These are phyloP conservation scores for Chironomus tentans DNA, from an alignment of 2,888 invertebrate genomes.

Conservation along the genomic window DNA sequence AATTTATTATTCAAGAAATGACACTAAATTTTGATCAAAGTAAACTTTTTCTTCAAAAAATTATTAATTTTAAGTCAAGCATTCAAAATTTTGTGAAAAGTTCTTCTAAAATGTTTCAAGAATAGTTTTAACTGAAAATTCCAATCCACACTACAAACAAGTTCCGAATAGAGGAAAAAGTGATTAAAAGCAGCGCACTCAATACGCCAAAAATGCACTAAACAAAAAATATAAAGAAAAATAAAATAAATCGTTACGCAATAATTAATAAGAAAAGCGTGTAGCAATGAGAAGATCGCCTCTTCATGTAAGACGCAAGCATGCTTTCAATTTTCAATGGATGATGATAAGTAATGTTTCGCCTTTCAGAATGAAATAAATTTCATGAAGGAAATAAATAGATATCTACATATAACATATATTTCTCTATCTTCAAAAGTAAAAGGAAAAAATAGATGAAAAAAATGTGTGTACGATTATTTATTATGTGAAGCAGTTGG, in stretches of 20 bases:
- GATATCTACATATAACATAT: too few relatives aligned
- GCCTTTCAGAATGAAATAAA: not conserved
- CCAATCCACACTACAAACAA: too few relatives aligned
- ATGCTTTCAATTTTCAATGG: constrained; percentile 13
- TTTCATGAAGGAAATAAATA: not conserved
- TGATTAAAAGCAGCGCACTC: not conserved
- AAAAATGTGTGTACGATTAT: constrained; percentile 17
- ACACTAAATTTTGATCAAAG: too few relatives aligned
- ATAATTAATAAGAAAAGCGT: constrained; percentile 9
- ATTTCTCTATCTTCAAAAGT: not conserved
- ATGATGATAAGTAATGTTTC: constrained; percentile 15
- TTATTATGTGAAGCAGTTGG: constrained; percentile 22
- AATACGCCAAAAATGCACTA: not conserved
- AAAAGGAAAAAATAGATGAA: not conserved
- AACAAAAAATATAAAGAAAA: not conserved
- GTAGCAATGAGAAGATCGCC: not conserved
- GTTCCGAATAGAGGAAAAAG: not conserved
- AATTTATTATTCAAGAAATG: too few relatives aligned
- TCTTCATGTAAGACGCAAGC: not conserved
- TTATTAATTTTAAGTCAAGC: too few relatives aligned
- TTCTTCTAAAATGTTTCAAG: too few relatives aligned
- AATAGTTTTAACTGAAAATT: too few relatives aligned
- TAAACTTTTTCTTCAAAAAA: too few relatives aligned
- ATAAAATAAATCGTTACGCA: not conserved
- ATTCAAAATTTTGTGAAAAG: too few relatives aligned